These are phyloP conservation scores for Propithecus deckenii DNA, from an alignment of 2,797 vertebrate species.

Conservation along the genomic window DNA sequence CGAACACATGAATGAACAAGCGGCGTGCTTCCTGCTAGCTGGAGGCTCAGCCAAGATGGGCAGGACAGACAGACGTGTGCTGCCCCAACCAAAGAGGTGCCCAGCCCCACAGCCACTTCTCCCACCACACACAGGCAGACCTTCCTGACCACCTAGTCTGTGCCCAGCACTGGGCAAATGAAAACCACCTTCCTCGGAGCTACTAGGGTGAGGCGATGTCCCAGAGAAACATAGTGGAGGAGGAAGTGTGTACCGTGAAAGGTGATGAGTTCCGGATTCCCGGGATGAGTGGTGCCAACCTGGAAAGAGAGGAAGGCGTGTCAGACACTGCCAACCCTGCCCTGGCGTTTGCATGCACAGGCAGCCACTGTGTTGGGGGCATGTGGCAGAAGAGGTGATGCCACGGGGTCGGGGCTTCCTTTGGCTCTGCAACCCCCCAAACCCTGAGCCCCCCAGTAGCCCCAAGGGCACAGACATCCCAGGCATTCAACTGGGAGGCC, in stretches of 20 bases:
- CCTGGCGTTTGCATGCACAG: accelerated
- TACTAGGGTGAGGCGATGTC: neutral
- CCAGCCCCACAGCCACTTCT: too few species aligned
- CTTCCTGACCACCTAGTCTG: neutral
- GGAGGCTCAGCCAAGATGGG: neutral
- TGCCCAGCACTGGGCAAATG: neutral
- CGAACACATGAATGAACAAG: neutral
- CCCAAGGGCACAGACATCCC: neutral
- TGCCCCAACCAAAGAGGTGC: neutral
- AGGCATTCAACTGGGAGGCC: neutral
- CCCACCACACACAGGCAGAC: too few species aligned
- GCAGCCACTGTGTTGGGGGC: neutral
- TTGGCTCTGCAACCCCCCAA: neutral
- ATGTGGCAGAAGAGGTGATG: neutral
- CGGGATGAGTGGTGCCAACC: conserved; percentile 73
- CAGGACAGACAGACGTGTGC: neutral
- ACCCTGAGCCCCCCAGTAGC: neutral
- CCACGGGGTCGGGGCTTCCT: neutral
- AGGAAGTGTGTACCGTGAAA: conserved; percentile 72
- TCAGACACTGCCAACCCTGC: neutral
- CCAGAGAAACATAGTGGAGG: neutral
- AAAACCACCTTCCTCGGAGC: neutral
- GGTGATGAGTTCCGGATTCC: conserved; percentile 73
- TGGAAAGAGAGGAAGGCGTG: conserved; percentile 62
- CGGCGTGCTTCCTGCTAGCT: neutral